phyloP scores from a whole-genome alignment of 1,140 invertebrate species.

The Diploscapter pachys region DNA sequence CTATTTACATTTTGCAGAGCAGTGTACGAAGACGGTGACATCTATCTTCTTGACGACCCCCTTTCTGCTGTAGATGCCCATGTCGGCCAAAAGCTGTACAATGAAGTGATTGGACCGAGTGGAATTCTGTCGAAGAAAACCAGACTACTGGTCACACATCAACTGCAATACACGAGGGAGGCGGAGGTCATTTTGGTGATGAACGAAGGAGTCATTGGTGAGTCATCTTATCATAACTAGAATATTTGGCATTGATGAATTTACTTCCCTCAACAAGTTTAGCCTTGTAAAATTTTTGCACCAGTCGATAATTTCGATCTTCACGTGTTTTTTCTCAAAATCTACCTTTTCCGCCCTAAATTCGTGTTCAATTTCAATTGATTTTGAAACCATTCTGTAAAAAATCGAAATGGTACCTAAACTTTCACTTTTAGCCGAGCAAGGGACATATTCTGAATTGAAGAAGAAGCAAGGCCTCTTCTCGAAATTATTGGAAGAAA shows the following conservation, averaged over 20 bases:
- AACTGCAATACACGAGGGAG: slow-evolving; percentile 60
- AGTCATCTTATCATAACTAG: too few species aligned
- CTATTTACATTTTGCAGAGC: neutral
- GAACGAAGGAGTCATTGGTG: slow-evolving; percentile 48
- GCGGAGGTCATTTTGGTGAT: slow-evolving; percentile 67
- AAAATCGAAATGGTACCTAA: too few species aligned
- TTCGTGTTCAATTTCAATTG: neutral
- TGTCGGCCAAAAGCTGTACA: slow-evolving; percentile 64
- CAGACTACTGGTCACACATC: slow-evolving; percentile 61
- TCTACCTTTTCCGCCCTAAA: slow-evolving; percentile 32
- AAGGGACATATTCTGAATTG: slow-evolving; percentile 31
- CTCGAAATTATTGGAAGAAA: slow-evolving; percentile 38
- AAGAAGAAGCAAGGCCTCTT: slow-evolving; percentile 29
- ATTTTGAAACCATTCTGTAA: too few species aligned
- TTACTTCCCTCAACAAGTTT: too few species aligned
- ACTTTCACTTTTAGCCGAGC: slow-evolving; percentile 9
- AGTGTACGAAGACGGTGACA: slow-evolving; percentile 64
- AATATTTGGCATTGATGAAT: too few species aligned
- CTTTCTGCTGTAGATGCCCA: slow-evolving; percentile 61
- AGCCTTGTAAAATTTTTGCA: too few species aligned
- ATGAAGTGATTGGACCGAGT: slow-evolving; percentile 59
- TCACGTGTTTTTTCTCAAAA: slow-evolving; percentile 38
- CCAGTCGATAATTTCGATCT: too few species aligned
- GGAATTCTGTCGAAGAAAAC: slow-evolving; percentile 58
- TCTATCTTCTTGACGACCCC: slow-evolving; percentile 65